These are phyloP conservation scores for Itoplectis maculator DNA, from an alignment of 2,888 invertebrate genomes.

Conservation along the genomic window DNA sequence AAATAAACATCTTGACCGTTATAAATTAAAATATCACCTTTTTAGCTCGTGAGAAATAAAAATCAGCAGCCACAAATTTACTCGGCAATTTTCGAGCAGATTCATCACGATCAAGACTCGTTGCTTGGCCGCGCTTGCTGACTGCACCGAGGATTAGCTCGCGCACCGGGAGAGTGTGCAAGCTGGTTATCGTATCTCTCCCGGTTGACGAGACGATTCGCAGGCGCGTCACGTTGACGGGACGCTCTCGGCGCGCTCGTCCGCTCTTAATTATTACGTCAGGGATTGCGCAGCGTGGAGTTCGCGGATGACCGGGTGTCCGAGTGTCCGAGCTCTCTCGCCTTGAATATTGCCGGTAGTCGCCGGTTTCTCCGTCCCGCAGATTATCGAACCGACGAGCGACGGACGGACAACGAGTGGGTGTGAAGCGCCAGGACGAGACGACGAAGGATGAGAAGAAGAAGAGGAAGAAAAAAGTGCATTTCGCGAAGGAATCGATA, in stretches of 20 bases:
- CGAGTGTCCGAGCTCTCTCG: conserved; percentile 18
- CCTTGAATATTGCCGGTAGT: background rate
- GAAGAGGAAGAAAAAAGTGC: background rate
- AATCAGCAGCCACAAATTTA: too few relatives aligned
- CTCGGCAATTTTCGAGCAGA: background rate
- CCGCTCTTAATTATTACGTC: conserved; percentile 71
- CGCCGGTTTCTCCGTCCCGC: conserved; percentile 22
- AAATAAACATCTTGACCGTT: too few relatives aligned
- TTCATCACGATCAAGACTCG: background rate
- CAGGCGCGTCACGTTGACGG: conserved; percentile 63
- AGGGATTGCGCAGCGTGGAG: conserved; percentile 66
- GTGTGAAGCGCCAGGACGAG: conserved; percentile 39
- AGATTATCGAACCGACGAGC: conserved; percentile 62
- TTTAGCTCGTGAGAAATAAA: too few relatives aligned
- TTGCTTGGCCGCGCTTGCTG: background rate
- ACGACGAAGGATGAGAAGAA: background rate
- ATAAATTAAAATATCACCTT: too few relatives aligned
- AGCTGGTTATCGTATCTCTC: conserved; percentile 26
- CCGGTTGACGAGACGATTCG: conserved; percentile 54
- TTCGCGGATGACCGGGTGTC: conserved; percentile 52
- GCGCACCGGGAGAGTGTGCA: background rate
- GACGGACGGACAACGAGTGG: background rate
- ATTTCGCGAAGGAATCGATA: background rate
- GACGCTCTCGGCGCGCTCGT: conserved; percentile 59
- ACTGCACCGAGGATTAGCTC: conserved; percentile 1